Conservation (phyloP, 2,888 invertebrate species). For the Diogma glabrata region DNA sequence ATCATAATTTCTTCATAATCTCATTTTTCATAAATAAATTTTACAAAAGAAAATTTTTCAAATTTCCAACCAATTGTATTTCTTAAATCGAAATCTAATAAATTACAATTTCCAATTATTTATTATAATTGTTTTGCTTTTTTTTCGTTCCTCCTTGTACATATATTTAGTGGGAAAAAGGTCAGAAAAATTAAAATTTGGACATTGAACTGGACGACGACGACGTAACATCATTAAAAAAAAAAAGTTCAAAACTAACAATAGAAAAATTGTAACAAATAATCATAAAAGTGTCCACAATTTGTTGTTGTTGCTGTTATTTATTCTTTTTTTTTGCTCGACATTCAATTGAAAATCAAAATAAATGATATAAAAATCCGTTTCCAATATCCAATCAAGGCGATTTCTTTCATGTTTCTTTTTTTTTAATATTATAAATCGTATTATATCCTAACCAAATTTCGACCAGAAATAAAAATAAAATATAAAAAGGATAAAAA, state of each 20-base stretch:
- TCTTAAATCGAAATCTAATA: no score
- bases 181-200: conserved; percentile 7
- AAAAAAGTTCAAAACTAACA: not conserved
- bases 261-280: not conserved
- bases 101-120: conserved; percentile 6
- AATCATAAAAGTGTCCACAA: conserved; percentile 7
- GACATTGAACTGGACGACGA: conserved; percentile 8
- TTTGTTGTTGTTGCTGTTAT: no score
- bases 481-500: conserved; percentile 5
- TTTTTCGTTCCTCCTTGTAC: not conserved
- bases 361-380: conserved; percentile 3
- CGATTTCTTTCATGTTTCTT: no score
- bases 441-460: conserved; percentile 1
- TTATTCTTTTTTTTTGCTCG: no score
- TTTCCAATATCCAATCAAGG: conserved; percentile 5
- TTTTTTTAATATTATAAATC: no score
- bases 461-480: not conserved
- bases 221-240: conserved; percentile 5
- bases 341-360: no score
- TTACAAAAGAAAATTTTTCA: no score
- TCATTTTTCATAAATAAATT: no score
- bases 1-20: no score
- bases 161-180: not conserved
- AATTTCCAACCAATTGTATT: no score
- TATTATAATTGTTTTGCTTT: not conserved